Evolutionary conservation across 1,140 invertebrate species (phyloP).

Genomic region (Vanessa tameamea): DNA sequence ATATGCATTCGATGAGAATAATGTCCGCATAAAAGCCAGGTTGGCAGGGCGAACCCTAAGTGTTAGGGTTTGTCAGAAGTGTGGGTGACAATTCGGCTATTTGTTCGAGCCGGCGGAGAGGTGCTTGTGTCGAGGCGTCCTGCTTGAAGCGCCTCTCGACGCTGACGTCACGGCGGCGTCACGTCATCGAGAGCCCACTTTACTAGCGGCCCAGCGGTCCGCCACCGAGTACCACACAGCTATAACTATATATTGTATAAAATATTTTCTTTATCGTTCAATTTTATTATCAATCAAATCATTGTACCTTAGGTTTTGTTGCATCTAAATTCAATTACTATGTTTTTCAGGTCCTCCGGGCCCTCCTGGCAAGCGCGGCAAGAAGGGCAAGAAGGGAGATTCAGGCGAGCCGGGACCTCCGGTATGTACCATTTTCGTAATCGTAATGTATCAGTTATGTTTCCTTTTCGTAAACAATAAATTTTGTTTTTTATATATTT

Average conservation of each 20-base stretch:
- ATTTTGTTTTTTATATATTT: too few relatives aligned
- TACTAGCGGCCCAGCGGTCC: not conserved
- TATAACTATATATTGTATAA: not conserved
- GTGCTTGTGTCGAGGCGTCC: constrained; percentile 13
- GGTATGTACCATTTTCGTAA: constrained; percentile 79
- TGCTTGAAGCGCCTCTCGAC: constrained; percentile 20
- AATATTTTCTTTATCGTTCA: too few relatives aligned
- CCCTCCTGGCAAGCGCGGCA: constrained; percentile 90
- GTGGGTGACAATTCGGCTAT: constrained; percentile 16
- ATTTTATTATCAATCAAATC: not conserved
- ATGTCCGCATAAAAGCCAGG: constrained; percentile 13
- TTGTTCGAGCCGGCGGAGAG: constrained; percentile 12
- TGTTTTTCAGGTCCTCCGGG: constrained; percentile 85
- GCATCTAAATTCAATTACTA: constrained; percentile 4
- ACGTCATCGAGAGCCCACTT: constrained; percentile 16
- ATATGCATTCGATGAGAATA: constrained; percentile 15
- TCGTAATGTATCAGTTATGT: too few relatives aligned
- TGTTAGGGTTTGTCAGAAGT: constrained; percentile 7
- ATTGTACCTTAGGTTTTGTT: not conserved
- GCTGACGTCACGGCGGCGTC: constrained; percentile 9
- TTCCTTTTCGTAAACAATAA: too few relatives aligned
- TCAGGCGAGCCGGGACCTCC: constrained; percentile 87
- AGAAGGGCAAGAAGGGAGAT: constrained; percentile 94
- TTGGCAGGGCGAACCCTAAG: not conserved
- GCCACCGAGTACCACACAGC: not conserved